Percentiles rank a stretch among this genome's conserved stretches.
Evolutionary conservation across 1,140 invertebrate species (phyloP).

Genomic region (Hypsibius dujardini): DNA sequence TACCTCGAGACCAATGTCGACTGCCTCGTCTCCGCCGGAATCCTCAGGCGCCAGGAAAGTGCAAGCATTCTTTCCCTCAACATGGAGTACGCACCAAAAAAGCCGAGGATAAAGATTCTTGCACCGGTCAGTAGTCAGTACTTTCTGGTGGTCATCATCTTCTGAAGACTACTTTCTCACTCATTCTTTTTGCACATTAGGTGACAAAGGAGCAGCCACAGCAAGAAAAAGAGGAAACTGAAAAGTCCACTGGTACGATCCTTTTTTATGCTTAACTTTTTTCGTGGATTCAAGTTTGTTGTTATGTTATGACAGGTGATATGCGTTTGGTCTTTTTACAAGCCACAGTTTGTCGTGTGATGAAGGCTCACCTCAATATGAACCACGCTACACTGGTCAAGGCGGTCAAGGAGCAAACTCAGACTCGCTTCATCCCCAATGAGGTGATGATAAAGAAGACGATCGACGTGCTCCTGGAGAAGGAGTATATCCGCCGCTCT

Average conservation of each 20-base stretch:
- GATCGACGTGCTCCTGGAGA: not conserved
- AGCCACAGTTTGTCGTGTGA: not conserved
- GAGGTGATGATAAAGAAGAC: constrained; percentile 8
- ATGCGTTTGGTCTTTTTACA: not conserved
- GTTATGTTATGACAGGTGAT: no score
- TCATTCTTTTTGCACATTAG: no score
- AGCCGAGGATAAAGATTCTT: not conserved
- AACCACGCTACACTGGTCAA: not conserved
- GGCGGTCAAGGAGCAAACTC: not conserved
- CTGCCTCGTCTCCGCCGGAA: not conserved
- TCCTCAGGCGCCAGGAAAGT: not conserved
- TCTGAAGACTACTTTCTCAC: no score
- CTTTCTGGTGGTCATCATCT: no score
- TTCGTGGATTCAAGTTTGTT: no score
- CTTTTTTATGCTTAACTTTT: no score
- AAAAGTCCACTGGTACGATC: constrained; percentile 9
- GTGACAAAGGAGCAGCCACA: not conserved
- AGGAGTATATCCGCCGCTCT: constrained; percentile 3
- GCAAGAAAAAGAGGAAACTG: constrained; percentile 7
- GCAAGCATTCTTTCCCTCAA: not conserved
- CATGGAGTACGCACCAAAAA: not conserved
- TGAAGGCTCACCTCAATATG: not conserved
- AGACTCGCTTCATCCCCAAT: not conserved
- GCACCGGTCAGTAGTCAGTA: no score
- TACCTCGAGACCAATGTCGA: constrained; percentile 4